Percentiles rank a stretch among this genome's conserved stretches.
Evolutionary conservation across 2,797 vertebrate genomes (phyloP).

Genomic region (Typhlichthys eigenmanni): DNA sequence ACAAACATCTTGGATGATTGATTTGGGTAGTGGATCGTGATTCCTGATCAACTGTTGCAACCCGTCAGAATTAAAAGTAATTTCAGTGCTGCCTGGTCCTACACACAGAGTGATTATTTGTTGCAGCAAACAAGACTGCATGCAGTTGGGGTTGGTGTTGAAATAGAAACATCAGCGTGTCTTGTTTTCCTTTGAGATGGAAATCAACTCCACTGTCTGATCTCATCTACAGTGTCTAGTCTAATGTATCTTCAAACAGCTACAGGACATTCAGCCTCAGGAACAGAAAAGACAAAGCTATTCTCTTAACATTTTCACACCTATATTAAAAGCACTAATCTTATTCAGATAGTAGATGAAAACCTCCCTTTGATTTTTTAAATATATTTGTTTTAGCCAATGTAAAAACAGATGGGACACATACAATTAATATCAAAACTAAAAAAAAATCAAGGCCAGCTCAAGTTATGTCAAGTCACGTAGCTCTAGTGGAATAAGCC

Average conservation of each 20-base stretch:
- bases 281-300: slow-evolving; percentile 15
- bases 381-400: too few species aligned
- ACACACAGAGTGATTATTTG: slow-evolving; percentile 38
- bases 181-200: slow-evolving; percentile 46
- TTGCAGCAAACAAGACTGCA: slow-evolving; percentile 38
- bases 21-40: slow-evolving; percentile 52
- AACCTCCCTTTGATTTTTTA: too few species aligned
- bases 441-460: too few species aligned
- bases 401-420: too few species aligned
- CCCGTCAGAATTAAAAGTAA: slow-evolving; percentile 46
- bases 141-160: slow-evolving; percentile 23
- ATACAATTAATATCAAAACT: too few species aligned
- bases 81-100: slow-evolving; percentile 45
- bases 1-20: slow-evolving; percentile 41
- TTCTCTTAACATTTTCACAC: background rate
- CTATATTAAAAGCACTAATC: too few species aligned
- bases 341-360: background rate
- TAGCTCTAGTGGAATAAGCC: too few species aligned
- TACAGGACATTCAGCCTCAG: slow-evolving; percentile 12
- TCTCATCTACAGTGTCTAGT: slow-evolving; percentile 33
- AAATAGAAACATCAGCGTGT: slow-evolving; percentile 33
- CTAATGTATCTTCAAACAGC: slow-evolving; percentile 13
- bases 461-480: too few species aligned
- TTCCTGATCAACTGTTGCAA: slow-evolving; percentile 40
- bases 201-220: slow-evolving; percentile 39